Percentiles rank a stretch among this genome's conserved stretches.
Evolutionary conservation across 2,888 invertebrate genomes (phyloP).

Genomic region (Cryptocephalus primarius): DNA sequence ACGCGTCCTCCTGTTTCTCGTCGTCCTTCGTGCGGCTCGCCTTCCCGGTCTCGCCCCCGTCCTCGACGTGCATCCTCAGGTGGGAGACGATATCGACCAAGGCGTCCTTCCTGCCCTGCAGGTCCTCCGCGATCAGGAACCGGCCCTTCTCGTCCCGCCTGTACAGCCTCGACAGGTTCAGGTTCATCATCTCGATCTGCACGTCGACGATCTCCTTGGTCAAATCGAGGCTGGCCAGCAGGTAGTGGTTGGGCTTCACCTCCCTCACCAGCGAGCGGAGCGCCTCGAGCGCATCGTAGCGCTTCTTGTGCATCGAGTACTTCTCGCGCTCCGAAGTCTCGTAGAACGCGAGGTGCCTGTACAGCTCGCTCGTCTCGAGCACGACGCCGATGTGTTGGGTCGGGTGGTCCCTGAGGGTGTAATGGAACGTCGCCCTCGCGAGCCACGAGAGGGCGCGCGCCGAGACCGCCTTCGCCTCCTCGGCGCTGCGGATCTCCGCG

Average conservation of each 20-base stretch:
- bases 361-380: slow-evolving; percentile 51
- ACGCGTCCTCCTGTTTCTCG: too few species aligned
- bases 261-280: slow-evolving; percentile 46
- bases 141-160: slow-evolving; percentile 4
- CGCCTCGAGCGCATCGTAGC: slow-evolving; percentile 48
- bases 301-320: slow-evolving; percentile 48
- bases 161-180: slow-evolving; percentile 47
- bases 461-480: slow-evolving; percentile 45
- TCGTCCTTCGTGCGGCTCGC: too few species aligned
- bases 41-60: too few species aligned
- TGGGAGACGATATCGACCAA: slow-evolving; percentile 14
- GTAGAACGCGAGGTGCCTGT: slow-evolving; percentile 58
- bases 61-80: too few species aligned
- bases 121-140: slow-evolving; percentile 3
- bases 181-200: slow-evolving; percentile 50
- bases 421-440: slow-evolving; percentile 46
- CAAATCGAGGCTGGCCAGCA: slow-evolving; percentile 35
- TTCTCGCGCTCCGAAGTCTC: slow-evolving; percentile 53
- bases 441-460: slow-evolving; percentile 48
- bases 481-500: slow-evolving; percentile 30
- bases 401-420: slow-evolving; percentile 47
- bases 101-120: slow-evolving; percentile 18
- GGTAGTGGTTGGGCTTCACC: slow-evolving; percentile 43
- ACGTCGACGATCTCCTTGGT: slow-evolving; percentile 48
- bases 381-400: slow-evolving; percentile 49